Evolutionary conservation across 2,797 vertebrate genomes (phyloP).

Genomic region (Phrynocephalus forsythii): DNA sequence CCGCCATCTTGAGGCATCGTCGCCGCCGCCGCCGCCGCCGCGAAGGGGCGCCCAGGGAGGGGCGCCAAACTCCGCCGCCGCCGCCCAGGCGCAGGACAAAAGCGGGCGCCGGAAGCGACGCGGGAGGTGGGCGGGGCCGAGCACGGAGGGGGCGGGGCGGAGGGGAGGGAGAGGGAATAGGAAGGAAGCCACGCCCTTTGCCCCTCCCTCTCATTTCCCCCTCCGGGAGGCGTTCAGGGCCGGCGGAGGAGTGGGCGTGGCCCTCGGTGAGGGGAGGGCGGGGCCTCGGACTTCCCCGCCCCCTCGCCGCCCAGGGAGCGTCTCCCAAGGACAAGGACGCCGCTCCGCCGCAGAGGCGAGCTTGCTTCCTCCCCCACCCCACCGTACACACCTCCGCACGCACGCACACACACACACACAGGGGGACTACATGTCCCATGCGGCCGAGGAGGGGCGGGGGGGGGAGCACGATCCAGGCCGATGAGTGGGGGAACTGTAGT

Average conservation of each 20-base stretch:
- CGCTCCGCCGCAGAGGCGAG: not conserved
- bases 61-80: slow-evolving; percentile 12
- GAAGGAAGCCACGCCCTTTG: not conserved
- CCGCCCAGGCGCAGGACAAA: not conserved
- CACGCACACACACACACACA: no score
- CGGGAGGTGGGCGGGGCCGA: not conserved
- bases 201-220: no score
- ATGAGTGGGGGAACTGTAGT: not conserved
- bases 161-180: no score
- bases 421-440: no score
- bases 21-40: slow-evolving; percentile 40
- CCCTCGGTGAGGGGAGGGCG: not conserved
- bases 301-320: slow-evolving; percentile 18
- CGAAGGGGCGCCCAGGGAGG: slow-evolving; percentile 18
- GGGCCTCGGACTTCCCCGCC: not conserved
- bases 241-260: not conserved
- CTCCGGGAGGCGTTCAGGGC: no score
- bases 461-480: not conserved
- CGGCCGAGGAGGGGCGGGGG: not conserved
- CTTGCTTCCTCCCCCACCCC: no score
- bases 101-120: not conserved
- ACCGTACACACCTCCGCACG: no score
- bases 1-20: slow-evolving; percentile 81
- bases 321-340: not conserved
- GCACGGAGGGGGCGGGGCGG: not conserved